Evolutionary conservation across 1,140 invertebrate species (phyloP).

Genomic region (Aphis gossypii): DNA sequence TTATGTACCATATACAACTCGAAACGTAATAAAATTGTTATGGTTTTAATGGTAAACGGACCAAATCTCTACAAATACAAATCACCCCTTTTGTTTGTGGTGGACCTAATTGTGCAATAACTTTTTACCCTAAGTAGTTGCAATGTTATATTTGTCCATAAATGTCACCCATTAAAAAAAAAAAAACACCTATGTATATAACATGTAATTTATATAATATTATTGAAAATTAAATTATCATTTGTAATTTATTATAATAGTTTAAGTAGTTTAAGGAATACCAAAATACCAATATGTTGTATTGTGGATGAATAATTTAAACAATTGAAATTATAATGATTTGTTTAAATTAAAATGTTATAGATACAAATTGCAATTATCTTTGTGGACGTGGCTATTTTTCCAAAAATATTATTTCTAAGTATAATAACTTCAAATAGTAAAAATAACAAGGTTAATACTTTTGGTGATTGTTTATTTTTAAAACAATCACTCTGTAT

Average conservation of each 20-base stretch:
- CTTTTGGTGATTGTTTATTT: no score
- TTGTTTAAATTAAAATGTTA: not conserved
- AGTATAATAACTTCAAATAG: not conserved
- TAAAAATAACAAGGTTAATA: not conserved
- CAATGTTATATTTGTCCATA: not conserved
- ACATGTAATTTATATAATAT: not conserved
- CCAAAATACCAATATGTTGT: accelerated
- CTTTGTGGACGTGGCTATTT: no score
- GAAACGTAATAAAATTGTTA: not conserved
- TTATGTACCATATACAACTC: not conserved
- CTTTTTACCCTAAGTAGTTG: not conserved
- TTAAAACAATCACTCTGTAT: no score
- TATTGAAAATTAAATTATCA: not conserved
- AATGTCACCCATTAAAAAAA: not conserved
- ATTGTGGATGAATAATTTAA: not conserved
- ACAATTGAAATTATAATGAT: not conserved
- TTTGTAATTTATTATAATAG: not conserved
- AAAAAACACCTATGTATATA: not conserved
- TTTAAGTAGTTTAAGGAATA: not conserved
- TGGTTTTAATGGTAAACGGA: slow-evolving; percentile 4
- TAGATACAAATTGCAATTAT: not conserved
- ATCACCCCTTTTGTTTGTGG: not conserved
- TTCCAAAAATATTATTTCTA: not conserved
- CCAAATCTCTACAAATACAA: slow-evolving; percentile 16
- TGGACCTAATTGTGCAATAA: not conserved